Conservation (phyloP, 2,113 vertebrate species). For the Coptodon bakossiorum region DNA sequence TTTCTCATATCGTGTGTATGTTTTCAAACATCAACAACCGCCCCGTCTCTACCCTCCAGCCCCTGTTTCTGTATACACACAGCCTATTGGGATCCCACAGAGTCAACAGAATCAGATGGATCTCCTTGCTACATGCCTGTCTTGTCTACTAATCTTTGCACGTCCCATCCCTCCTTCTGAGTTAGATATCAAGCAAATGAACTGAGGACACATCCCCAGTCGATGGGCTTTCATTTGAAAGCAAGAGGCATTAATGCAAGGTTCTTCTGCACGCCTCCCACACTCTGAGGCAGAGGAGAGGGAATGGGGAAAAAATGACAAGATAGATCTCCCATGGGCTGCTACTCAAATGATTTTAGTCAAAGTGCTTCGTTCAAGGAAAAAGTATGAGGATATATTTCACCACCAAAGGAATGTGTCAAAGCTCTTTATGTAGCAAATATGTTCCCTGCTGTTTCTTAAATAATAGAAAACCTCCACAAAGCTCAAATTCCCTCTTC, state of each 20-base stretch:
- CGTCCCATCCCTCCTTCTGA: slow-evolving; percentile 14
- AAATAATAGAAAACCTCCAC: slow-evolving; percentile 11
- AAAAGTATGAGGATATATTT: slow-evolving; percentile 24
- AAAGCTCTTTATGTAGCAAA: slow-evolving; percentile 22
- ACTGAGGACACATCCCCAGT: slow-evolving; percentile 52
- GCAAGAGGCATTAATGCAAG: slow-evolving; percentile 22
- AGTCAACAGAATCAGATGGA: slow-evolving; percentile 46
- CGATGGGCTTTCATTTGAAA: slow-evolving; percentile 40
- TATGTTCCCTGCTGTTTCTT: slow-evolving; percentile 18
- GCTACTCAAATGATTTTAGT: slow-evolving; percentile 31
- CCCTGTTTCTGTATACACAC: neutral
- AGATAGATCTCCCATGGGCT: slow-evolving; percentile 32
- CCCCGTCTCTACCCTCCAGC: neutral
- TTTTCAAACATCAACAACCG: neutral
- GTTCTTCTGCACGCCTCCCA: slow-evolving; percentile 19
- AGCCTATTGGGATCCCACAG: slow-evolving; percentile 24
- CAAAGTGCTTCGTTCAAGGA: neutral
- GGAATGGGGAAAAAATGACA: neutral
- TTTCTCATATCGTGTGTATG: slow-evolving; percentile 2
- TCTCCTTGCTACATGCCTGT: slow-evolving; percentile 13
- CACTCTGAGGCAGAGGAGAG: neutral
- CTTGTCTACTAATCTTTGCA: slow-evolving; percentile 35
- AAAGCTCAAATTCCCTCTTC: neutral
- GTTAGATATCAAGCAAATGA: slow-evolving; percentile 49
- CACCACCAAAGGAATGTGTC: slow-evolving; percentile 27